A percentile compares a stretch with the other conserved stretches of the same genome.
Conservation (phyloP, 1,140 invertebrate genomes). For the Eubasilissa regina region DNA sequence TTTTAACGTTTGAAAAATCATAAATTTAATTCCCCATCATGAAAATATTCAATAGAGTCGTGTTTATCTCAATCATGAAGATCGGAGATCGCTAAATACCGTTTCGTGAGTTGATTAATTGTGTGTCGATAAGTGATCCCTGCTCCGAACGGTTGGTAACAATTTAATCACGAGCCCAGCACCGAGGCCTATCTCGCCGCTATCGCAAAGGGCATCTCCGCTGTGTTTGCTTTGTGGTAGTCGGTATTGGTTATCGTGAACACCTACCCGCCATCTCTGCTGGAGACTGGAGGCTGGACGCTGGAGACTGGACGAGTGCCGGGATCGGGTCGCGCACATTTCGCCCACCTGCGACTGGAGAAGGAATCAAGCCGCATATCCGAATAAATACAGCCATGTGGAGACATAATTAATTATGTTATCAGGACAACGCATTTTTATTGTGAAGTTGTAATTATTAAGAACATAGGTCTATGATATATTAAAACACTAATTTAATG, state of each 20-base stretch:
- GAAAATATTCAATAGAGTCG: background rate
- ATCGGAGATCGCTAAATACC: slow-evolving; percentile 15
- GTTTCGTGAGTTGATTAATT: slow-evolving; percentile 36
- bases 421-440: no score
- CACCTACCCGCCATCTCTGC: slow-evolving; percentile 31
- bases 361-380: no score
- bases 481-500: no score
- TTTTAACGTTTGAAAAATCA: background rate
- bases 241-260: slow-evolving; percentile 46
- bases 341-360: no score
- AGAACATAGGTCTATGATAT: no score
- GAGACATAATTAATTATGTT: no score
- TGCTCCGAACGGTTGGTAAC: slow-evolving; percentile 28
- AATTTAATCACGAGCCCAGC: slow-evolving; percentile 34
- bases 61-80: background rate
- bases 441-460: no score
- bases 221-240: slow-evolving; percentile 23
- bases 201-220: slow-evolving; percentile 48
- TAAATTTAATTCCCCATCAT: no score
- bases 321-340: background rate
- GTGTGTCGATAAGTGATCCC: slow-evolving; percentile 42
- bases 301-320: background rate
- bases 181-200: slow-evolving; percentile 11
- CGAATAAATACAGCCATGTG: no score
- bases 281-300: background rate